A percentile compares a stretch with the other conserved stretches of the same genome.
Evolutionary conservation across 2,113 vertebrate species (phyloP).

Genomic region (Salvelinus namaycush): DNA sequence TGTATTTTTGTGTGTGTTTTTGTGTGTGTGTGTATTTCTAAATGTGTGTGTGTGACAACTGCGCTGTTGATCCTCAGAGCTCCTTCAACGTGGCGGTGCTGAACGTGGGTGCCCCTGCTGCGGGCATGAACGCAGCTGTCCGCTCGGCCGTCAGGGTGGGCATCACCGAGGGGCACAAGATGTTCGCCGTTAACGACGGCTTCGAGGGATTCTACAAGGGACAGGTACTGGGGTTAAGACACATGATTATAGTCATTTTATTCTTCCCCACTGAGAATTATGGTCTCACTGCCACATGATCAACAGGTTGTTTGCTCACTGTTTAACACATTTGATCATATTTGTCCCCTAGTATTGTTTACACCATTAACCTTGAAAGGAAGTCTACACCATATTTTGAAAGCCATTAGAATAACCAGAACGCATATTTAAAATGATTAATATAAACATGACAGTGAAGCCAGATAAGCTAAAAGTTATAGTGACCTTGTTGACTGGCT

Average conservation of each 20-base stretch:
- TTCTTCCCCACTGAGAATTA: no score
- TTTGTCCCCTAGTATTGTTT: no score
- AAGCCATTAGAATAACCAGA: no score
- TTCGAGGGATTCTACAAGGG: slow-evolving; percentile 93
- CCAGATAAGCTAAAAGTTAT: slow-evolving; percentile 7
- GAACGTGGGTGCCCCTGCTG: slow-evolving; percentile 93
- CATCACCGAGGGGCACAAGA: slow-evolving; percentile 91
- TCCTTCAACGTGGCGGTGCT: slow-evolving; percentile 88
- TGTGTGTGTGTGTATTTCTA: neutral
- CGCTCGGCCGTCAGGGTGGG: slow-evolving; percentile 91
- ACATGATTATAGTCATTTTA: no score
- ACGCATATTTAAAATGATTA: no score
- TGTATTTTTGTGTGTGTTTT: no score
- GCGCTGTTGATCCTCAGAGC: slow-evolving; percentile 64
- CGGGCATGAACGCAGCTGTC: slow-evolving; percentile 95
- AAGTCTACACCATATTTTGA: no score
- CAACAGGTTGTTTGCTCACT: no score
- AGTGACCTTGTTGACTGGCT: neutral
- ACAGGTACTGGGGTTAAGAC: slow-evolving; percentile 66
- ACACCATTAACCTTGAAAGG: no score
- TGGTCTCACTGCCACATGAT: no score
- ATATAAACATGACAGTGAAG: no score
- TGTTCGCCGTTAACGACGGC: slow-evolving; percentile 91
- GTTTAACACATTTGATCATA: no score
- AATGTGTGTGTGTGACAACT: slow-evolving; percentile 2